Conservation (phyloP, 2,888 invertebrate genomes). For the Drosophila setosimentum region DNA sequence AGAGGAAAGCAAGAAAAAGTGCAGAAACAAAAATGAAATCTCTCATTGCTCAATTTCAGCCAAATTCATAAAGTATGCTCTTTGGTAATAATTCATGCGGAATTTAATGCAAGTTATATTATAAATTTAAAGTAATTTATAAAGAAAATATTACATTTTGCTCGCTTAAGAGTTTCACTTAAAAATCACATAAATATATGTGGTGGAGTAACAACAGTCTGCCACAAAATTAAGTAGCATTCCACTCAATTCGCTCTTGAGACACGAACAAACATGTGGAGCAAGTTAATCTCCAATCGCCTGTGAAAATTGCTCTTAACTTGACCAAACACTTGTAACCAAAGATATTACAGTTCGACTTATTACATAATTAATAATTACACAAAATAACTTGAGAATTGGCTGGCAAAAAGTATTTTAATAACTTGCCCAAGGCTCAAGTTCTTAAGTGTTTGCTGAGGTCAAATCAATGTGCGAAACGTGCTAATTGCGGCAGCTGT, state of each 20-base stretch:
- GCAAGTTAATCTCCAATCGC: neutral
- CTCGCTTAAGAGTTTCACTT: neutral
- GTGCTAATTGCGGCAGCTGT: slow-evolving; percentile 81
- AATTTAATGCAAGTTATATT: neutral
- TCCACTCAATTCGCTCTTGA: neutral
- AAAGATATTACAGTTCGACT: slow-evolving; percentile 36
- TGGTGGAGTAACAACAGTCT: neutral
- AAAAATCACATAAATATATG: neutral
- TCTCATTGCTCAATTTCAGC: neutral
- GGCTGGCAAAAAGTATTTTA: slow-evolving; percentile 61
- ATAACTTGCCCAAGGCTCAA: slow-evolving; percentile 49
- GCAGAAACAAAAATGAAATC: neutral
- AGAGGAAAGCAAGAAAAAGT: neutral
- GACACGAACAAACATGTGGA: neutral
- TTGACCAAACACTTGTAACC: slow-evolving; percentile 40
- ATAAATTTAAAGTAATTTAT: neutral
- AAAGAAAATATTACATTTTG: neutral
- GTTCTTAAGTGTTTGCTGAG: slow-evolving; percentile 23
- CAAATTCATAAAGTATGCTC: neutral
- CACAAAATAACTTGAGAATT: slow-evolving; percentile 24
- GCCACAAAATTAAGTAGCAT: neutral
- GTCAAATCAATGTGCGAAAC: slow-evolving; percentile 78
- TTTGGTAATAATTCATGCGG: neutral
- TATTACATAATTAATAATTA: slow-evolving; percentile 76
- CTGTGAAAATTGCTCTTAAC: slow-evolving; percentile 28